These are phyloP conservation scores for Limnephilus marmoratus DNA, from an alignment of 2,888 invertebrate genomes.

Conservation along the genomic window DNA sequence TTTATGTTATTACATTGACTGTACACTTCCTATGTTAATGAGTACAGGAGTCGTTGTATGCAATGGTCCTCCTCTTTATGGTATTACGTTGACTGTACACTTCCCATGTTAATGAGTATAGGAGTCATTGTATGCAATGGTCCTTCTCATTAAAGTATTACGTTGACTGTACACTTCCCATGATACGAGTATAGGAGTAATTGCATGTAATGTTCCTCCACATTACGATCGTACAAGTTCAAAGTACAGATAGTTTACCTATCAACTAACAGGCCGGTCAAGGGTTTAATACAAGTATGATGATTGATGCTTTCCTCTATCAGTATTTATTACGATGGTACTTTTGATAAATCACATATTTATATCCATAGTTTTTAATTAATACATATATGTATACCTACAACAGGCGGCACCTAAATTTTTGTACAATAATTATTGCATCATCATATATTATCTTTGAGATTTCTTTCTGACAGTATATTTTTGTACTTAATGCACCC, in stretches of 20 bases:
- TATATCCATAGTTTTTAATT: background rate
- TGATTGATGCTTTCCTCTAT: background rate
- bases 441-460: background rate
- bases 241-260: background rate
- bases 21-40: no score
- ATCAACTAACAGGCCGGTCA: slow-evolving; percentile 15
- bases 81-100: background rate
- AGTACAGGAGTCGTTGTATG: no score
- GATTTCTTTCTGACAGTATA: slow-evolving; percentile 20
- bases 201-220: background rate
- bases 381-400: background rate
- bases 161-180: background rate
- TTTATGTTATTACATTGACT: no score
- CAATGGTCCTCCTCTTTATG: no score
- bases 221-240: background rate
- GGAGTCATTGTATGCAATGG: no score
- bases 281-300: slow-evolving; percentile 11
- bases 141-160: no score
- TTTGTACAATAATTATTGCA: slow-evolving; percentile 2
- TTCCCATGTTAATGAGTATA: no score
- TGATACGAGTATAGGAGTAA: background rate
- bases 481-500: slow-evolving; percentile 59
- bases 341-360: slow-evolving; percentile 50
- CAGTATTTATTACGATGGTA: background rate
- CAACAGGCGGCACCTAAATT: background rate